Percentiles rank a stretch among this genome's conserved stretches.
Evolutionary conservation across 1,140 invertebrate genomes (phyloP).

Genomic region (Scaptomyza montana): DNA sequence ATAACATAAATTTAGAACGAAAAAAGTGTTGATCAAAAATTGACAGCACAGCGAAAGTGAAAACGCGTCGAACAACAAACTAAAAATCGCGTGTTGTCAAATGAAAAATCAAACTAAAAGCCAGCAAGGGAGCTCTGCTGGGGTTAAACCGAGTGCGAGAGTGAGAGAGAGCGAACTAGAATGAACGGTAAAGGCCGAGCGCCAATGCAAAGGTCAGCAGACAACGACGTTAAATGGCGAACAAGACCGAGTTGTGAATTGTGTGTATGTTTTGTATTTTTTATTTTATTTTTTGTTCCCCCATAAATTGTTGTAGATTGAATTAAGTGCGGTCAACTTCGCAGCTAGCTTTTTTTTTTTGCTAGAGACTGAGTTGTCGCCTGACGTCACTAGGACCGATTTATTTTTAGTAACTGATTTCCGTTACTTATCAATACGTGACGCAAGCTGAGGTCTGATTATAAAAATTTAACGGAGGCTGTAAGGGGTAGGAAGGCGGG

Average conservation of each 20-base stretch:
- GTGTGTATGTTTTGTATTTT: no score
- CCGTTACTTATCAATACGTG: constrained; percentile 21
- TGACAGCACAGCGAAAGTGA: constrained; percentile 64
- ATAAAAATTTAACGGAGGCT: background rate
- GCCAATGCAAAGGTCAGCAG: constrained; percentile 63
- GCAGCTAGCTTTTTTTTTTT: background rate
- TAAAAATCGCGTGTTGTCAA: constrained; percentile 64
- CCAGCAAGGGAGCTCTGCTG: background rate
- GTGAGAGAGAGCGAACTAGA: no score
- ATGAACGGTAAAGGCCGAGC: background rate
- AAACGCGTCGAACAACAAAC: constrained; percentile 43
- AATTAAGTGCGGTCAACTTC: constrained; percentile 56
- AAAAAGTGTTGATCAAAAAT: background rate
- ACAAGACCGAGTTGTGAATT: background rate
- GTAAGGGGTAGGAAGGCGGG: background rate
- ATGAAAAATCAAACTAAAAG: constrained; percentile 67
- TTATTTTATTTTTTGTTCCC: constrained; percentile 25
- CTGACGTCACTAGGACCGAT: constrained; percentile 18
- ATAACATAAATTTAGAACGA: constrained; percentile 12
- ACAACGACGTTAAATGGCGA: constrained; percentile 46
- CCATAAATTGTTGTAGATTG: constrained; percentile 82
- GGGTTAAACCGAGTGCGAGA: background rate
- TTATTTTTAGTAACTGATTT: constrained; percentile 20
- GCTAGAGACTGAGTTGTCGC: constrained; percentile 2
- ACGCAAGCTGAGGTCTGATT: constrained; percentile 9